Evolutionary conservation across 2,888 invertebrate species (phyloP), one percentile per base, ranked within the genome.

Genomic region (Endotricha flammealis): DNA sequence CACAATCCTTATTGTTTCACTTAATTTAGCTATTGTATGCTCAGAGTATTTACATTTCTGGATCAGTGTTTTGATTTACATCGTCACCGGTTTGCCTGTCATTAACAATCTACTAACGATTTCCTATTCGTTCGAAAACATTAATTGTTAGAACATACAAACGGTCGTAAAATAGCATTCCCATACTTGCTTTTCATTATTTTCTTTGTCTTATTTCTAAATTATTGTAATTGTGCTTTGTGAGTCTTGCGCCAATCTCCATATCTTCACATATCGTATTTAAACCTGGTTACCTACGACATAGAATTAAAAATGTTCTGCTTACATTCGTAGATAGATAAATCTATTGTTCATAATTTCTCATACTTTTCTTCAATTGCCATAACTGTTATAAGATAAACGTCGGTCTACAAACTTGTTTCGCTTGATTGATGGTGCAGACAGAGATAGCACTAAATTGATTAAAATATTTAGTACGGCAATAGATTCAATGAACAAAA

Each of bases 1-100:
- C 72, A 82, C 81, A 80, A 79, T 74, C 81, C 77, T 74, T 81
- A 83, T 85, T 86, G 85, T 86, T 83, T 75, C 78, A 75, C 70
- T 75, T 74, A 77, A 80, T 82, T 82, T 73, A 71, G 72, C 83
- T 79, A 85, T 85, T 85, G 85, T 85, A 62, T 55, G 70, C 66
- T 56, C 43, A 64, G 55, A 65, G 63, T 82, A 85, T 83, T 81
- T 80, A 79, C 76, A 74, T 72, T 76, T 76, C 68, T 67, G 64
- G 68, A 62, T 58, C 54, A 50, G 45, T 71, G 71, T 73, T 72
- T 61, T 69, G 66, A 61, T 57, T 65, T 48, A 48, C 57, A 37
- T 41, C 46, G 50, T 50, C 50, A 44, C 48, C 30, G 46, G 47
- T 46, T 48, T 44, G 48, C 39, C 52, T 48, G 42, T 38, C 38